Conservation (phyloP, 2,797 vertebrate species). For the Rhodeus uyekii region DNA sequence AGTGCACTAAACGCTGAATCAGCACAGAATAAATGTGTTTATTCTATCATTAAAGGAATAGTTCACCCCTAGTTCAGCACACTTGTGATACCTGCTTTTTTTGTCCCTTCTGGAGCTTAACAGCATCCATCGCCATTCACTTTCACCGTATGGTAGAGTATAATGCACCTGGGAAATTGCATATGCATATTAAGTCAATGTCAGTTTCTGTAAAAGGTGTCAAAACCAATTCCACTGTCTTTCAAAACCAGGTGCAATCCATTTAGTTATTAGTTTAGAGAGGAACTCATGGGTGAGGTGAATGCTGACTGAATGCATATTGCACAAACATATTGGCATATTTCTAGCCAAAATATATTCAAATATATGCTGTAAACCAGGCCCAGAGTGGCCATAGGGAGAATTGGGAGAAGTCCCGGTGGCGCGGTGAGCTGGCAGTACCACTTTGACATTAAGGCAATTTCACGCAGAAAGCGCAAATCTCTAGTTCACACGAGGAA, state of each 20-base stretch:
- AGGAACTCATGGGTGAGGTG: background rate
- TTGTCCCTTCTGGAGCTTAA: background rate
- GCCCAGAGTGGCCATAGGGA: too few species aligned
- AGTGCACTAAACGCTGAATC: background rate
- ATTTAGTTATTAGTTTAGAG: background rate
- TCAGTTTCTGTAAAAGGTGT: background rate
- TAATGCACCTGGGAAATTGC: background rate
- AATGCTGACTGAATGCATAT: background rate
- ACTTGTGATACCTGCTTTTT: background rate
- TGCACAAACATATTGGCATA: background rate
- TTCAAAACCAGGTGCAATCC: background rate
- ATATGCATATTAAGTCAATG: background rate
- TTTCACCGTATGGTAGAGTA: background rate
- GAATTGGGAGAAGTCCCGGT: too few species aligned
- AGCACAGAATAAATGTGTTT: slow-evolving; percentile 16
- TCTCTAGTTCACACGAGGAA: too few species aligned
- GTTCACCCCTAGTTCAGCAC: slow-evolving; percentile 11
- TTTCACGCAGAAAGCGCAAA: too few species aligned
- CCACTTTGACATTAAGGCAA: too few species aligned
- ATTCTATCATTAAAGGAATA: slow-evolving; percentile 8
- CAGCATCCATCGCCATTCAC: background rate
- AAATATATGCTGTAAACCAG: background rate
- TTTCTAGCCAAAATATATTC: background rate
- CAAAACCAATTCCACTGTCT: background rate
- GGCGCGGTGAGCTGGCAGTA: too few species aligned